Percentiles rank a stretch among this genome's conserved stretches.
Evolutionary conservation across 1,140 invertebrate genomes (phyloP).

Genomic region (Coenobita brevimanus): DNA sequence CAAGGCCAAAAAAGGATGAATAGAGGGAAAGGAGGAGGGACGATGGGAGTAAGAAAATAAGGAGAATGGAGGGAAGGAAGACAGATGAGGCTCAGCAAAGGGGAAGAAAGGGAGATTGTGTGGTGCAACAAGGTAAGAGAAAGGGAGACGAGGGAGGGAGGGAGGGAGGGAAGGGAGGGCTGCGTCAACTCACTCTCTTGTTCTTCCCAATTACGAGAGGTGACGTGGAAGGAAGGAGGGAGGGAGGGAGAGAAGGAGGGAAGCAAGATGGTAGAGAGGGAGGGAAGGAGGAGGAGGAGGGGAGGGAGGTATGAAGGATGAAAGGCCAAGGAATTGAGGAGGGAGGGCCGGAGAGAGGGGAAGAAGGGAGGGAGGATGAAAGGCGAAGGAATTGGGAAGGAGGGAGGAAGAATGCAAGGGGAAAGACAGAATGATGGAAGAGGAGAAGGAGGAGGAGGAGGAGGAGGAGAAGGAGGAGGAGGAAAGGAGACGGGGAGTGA

Average conservation of each 20-base stretch:
- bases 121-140: too few species aligned
- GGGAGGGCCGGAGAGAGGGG: not conserved
- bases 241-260: not conserved
- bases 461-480: not conserved
- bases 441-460: not conserved
- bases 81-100: too few species aligned
- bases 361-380: not conserved
- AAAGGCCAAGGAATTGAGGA: not conserved
- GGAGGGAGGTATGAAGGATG: not conserved
- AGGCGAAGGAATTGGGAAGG: not conserved
- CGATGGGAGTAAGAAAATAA: too few species aligned
- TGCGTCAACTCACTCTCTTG: too few species aligned
- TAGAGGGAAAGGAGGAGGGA: not conserved
- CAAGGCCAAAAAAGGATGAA: too few species aligned
- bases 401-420: not conserved
- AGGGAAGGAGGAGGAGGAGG: not conserved
- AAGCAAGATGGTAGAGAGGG: not conserved
- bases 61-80: too few species aligned
- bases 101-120: too few species aligned
- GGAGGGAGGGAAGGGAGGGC: not conserved
- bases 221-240: not conserved
- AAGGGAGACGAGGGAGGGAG: not conserved
- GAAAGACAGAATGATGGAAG: not conserved
- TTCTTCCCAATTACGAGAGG: not conserved
- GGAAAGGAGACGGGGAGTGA: not conserved